Evolutionary conservation across 1,140 invertebrate species (phyloP), one percentile per base, ranked within the genome.

Genomic region (Oreohelix idahoensis): DNA sequence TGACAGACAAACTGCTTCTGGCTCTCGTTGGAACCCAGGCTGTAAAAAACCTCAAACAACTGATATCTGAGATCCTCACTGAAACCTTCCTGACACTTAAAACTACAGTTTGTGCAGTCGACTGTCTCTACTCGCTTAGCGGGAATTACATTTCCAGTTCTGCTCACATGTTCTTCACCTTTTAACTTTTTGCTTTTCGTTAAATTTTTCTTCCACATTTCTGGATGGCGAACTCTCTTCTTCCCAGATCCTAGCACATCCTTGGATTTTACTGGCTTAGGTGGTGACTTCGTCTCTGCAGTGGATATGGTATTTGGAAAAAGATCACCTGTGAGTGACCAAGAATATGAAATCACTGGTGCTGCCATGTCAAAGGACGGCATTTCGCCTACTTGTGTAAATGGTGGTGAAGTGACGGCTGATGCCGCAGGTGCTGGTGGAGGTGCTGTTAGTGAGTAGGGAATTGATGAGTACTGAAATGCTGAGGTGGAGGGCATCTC

Each of bases 1-100:
- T 77, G 75, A 53, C 75, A 77, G 49, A 77, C 75, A 53, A 77
- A 77, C 49, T 77, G 75, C 23, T 77, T 77, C 75, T 77, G 75
- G 35, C 75, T 51, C 75, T 77, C 75, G 29, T 77, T 77, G 26
- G 75, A 77, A 20, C 75, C 75, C 8, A 77, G 75, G 32, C 75
- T 35, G 49, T 77, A 77, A 29, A 77, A 77, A 23, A 77, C 51
- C 1, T 77, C 51, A 58, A 77, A 77, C 29, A 77, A 32, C 49
- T 77, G 75, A 8, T 10, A 11, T 17, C 75, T 49, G 8, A 77
- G 49, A 53, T 53, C 75, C 2, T 29, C 26, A 26, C 5, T 32
- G 75, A 77, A 77, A 23, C 36, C 53, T 26, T 77, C 75, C 17
- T 77, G 36, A 53, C 75, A 77, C 32, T 77, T 77, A 36, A 77